phyloP scores from a whole-genome alignment of 1,140 invertebrate species.

The Hormaphis cornu region DNA sequence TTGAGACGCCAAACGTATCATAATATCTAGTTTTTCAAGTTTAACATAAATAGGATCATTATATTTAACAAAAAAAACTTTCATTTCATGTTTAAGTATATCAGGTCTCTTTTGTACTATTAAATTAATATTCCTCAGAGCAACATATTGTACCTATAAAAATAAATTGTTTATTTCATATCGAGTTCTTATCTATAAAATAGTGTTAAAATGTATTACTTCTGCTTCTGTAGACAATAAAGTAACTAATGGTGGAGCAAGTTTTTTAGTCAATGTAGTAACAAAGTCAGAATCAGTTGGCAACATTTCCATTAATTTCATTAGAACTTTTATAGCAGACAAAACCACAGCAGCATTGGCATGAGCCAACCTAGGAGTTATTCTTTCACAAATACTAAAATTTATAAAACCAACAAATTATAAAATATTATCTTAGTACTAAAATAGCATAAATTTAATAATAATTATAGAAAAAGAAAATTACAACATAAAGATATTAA shows the following conservation, averaged over 20 bases:
- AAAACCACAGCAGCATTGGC: conserved; percentile 99
- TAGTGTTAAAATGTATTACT: conserved; percentile 41
- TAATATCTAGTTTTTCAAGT: conserved; percentile 97
- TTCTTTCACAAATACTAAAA: conserved; percentile 86
- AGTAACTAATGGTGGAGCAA: conserved; percentile 97
- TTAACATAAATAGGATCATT: conserved; percentile 99
- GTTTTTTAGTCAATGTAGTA: conserved; percentile 85
- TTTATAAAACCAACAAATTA: not conserved
- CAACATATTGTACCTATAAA: conserved; percentile 81
- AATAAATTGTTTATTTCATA: not conserved
- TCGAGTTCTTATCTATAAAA: not conserved
- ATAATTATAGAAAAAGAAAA: not conserved
- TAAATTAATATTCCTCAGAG: conserved; percentile 94
- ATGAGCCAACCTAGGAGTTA: conserved; percentile 94
- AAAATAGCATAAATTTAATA: too few species aligned
- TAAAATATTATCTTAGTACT: too few species aligned
- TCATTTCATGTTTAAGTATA: conserved; percentile 99
- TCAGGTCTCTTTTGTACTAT: conserved; percentile 98
- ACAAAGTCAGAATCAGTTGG: conserved; percentile 90
- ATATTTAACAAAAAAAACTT: conserved; percentile 99
- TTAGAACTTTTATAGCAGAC: conserved; percentile 92
- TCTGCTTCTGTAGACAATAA: conserved; percentile 96
- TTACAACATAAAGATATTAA: conserved; percentile 34
- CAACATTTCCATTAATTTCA: conserved; percentile 98
- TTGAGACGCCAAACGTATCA: conserved; percentile 97